A percentile compares a stretch with the other conserved stretches of the same genome.
phyloP scores from a whole-genome alignment of 2,113 vertebrate species.

The Megaceryle maxima region DNA sequence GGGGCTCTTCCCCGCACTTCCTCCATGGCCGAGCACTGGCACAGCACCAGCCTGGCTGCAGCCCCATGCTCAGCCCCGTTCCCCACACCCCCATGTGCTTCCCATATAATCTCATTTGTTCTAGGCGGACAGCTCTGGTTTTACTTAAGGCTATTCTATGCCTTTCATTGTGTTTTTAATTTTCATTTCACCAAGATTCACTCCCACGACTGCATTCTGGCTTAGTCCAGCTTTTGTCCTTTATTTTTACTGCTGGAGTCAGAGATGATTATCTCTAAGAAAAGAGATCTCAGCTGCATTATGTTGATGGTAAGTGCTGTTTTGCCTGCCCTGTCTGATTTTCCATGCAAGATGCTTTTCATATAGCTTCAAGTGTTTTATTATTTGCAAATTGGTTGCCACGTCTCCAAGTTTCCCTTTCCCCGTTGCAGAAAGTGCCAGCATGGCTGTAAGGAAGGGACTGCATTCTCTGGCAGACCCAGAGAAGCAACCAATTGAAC shows the following conservation, averaged over 20 bases:
- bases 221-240: conserved; percentile 40
- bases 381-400: conserved; percentile 30
- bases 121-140: neutral
- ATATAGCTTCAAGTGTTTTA: neutral
- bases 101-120: neutral
- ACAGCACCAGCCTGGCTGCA: neutral
- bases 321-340: conserved; percentile 40
- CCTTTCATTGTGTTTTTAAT: conserved; percentile 41
- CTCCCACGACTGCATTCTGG: conserved; percentile 15
- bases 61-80: neutral
- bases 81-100: neutral
- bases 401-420: neutral
- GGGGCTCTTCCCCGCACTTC: neutral
- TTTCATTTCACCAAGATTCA: conserved; percentile 2
- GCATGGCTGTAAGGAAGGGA: neutral
- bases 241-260: conserved; percentile 41
- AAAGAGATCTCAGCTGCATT: conserved; percentile 25
- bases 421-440: neutral
- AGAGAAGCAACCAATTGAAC: neutral
- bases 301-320: conserved; percentile 7
- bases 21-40: neutral
- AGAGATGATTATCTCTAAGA: conserved; percentile 44
- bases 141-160: neutral
- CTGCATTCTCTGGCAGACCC: neutral
- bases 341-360: conserved; percentile 35